A percentile compares a stretch with the other conserved stretches of the same genome.
Evolutionary conservation across 2,113 vertebrate species (phyloP).

Genomic region (Tringa solitaria): DNA sequence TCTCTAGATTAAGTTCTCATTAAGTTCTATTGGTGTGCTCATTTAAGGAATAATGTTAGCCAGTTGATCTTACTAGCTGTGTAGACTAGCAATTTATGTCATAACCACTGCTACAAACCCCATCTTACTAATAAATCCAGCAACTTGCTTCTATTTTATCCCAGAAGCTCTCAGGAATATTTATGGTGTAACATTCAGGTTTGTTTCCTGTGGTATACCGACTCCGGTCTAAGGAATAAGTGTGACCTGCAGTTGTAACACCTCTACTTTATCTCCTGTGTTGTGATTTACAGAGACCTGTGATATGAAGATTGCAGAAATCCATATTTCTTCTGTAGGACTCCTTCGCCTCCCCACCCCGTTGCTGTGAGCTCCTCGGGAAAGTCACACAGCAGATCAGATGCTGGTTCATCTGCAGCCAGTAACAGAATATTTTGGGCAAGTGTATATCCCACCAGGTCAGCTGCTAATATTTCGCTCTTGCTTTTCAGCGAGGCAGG

Average conservation of each 20-base stretch:
- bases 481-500: slow-evolving; percentile 58
- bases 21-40: background rate
- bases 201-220: background rate
- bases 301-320: background rate
- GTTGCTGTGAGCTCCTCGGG: background rate
- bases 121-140: background rate
- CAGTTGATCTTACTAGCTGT: background rate
- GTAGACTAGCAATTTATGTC: background rate
- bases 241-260: background rate
- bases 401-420: slow-evolving; percentile 39
- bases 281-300: background rate
- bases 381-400: slow-evolving; percentile 53
- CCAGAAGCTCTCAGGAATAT: background rate
- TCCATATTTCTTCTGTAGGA: slow-evolving; percentile 8
- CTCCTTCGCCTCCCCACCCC: background rate
- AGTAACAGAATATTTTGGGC: slow-evolving; percentile 57
- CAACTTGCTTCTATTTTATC: background rate
- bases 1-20: background rate
- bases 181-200: background rate
- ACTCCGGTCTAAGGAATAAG: background rate
- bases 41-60: background rate
- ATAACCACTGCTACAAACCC: background rate
- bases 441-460: slow-evolving; percentile 49
- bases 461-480: slow-evolving; percentile 66
- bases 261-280: background rate